Evolutionary conservation across 2,113 vertebrate genomes (phyloP), one percentile per base, ranked within the genome.

Genomic region (Nycticryphes semicollaris): DNA sequence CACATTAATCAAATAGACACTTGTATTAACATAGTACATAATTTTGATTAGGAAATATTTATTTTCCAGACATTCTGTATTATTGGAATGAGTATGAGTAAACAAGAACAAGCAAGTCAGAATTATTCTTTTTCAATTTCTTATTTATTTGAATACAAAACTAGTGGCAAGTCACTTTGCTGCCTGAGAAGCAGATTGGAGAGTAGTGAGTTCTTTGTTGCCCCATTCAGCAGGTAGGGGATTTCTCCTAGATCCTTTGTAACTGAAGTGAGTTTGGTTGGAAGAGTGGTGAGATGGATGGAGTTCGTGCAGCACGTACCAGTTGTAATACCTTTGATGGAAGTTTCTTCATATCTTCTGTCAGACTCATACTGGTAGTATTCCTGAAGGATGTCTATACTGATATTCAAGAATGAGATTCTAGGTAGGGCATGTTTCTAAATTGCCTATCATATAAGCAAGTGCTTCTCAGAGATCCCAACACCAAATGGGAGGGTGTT

Each of bases 1-100:
- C 72, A 88, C 57, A 87, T 93, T 93, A 86, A 86, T 91, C 80
- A 93, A 76, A 56, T 43, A 94, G 70, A 90, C 74, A 81, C 63
- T 93, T 76, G 54, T 75, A 39, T 87, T 96, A 90, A 73, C 20
- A 48, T 24, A 81, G 53, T 84, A 62, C 59, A 63, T 73, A 37
- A 69, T 78, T 82, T 89, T 80, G 81, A 81, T 95, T 89, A 88
- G 53, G 50, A 90, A 93, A 89, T 92, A 85, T 78, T 21, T 72
- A 62, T 85, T 87, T 96, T 75, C 41, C 47, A 64, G 89, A 60
- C 45, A 45, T 57, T 79, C 27, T 89, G 72, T 95, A 59, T 94
- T 87, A 43, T 28, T 82, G 63, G 69, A 94, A 81, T 64, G 7
- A 87, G 3, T 69, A 15, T 51, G 43, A 90, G 59, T 90, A 43